Evolutionary conservation across 2,888 invertebrate species (phyloP).

Genomic region (Drosophila leonis): DNA sequence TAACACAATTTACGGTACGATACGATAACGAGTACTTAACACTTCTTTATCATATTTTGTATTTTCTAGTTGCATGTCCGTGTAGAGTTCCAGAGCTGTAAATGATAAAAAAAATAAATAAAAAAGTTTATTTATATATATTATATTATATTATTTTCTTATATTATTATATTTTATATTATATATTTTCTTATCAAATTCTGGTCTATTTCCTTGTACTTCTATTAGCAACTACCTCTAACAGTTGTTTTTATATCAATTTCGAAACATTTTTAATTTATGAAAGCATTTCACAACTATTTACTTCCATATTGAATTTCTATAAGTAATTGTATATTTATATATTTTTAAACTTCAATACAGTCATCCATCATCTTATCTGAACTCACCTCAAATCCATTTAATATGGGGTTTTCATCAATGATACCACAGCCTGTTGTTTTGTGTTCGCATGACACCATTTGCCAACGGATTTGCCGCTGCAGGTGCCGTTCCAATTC

Average conservation of each 20-base stretch:
- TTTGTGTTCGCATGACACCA: conserved; percentile 70
- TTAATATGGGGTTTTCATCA: conserved; percentile 81
- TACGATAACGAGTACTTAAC: conserved; percentile 48
- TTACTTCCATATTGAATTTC: too few relatives aligned
- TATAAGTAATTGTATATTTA: background rate
- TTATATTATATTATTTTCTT: background rate
- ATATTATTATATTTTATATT: too few relatives aligned
- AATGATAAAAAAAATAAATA: background rate
- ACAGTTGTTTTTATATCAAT: too few relatives aligned
- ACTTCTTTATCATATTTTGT: conserved; percentile 25
- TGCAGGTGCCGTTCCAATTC: conserved; percentile 33
- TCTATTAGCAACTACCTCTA: too few relatives aligned
- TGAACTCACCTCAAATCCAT: conserved; percentile 82
- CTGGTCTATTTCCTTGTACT: too few relatives aligned
- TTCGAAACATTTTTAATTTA: too few relatives aligned
- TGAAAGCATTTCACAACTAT: too few relatives aligned
- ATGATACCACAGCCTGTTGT: conserved; percentile 85
- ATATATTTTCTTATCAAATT: too few relatives aligned
- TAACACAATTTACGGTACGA: conserved; percentile 50
- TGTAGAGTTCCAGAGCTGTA: conserved; percentile 60
- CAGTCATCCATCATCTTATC: background rate
- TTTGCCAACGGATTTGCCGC: conserved; percentile 46
- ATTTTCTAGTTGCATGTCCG: conserved; percentile 53
- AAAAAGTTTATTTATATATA: background rate
- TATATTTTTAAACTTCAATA: background rate